Conservation (phyloP, 2,113 vertebrate genomes). For the Clarias gariepinus region DNA sequence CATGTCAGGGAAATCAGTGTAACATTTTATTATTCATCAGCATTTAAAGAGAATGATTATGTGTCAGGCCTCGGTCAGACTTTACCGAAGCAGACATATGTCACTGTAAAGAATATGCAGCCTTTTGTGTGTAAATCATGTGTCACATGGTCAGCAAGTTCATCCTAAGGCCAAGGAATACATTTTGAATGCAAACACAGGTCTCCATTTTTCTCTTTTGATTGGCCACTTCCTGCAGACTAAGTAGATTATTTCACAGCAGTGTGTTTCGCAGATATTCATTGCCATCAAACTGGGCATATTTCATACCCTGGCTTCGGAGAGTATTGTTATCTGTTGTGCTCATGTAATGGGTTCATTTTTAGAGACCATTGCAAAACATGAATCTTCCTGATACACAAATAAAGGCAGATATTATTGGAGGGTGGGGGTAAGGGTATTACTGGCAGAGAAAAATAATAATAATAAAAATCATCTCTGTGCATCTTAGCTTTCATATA, state of each 20-base stretch:
- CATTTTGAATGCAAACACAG: constrained; percentile 68
- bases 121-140: constrained; percentile 79
- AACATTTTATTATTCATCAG: constrained; percentile 76
- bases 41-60: constrained; percentile 80
- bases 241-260: constrained; percentile 74
- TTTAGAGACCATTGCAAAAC: constrained; percentile 36
- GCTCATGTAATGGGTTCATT: constrained; percentile 38
- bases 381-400: constrained; percentile 43
- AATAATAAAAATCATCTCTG: neutral
- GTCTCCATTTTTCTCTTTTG: constrained; percentile 68
- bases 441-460: constrained; percentile 9
- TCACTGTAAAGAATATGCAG: constrained; percentile 74
- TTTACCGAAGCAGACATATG: constrained; percentile 69
- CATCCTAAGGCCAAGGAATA: constrained; percentile 80
- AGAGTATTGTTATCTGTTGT: constrained; percentile 34
- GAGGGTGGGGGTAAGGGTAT: neutral
- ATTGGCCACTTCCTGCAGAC: constrained; percentile 72
- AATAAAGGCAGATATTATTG: constrained; percentile 31
- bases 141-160: constrained; percentile 78
- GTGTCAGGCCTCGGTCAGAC: constrained; percentile 75
- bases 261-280: constrained; percentile 64
- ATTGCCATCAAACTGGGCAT: constrained; percentile 54
- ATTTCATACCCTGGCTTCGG: constrained; percentile 58
- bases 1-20: constrained; percentile 71
- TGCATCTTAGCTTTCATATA: neutral